A percentile compares a stretch with the other conserved stretches of the same genome.
Evolutionary conservation across 2,113 vertebrate species (phyloP).

Genomic region (Pseudonaja textilis): DNA sequence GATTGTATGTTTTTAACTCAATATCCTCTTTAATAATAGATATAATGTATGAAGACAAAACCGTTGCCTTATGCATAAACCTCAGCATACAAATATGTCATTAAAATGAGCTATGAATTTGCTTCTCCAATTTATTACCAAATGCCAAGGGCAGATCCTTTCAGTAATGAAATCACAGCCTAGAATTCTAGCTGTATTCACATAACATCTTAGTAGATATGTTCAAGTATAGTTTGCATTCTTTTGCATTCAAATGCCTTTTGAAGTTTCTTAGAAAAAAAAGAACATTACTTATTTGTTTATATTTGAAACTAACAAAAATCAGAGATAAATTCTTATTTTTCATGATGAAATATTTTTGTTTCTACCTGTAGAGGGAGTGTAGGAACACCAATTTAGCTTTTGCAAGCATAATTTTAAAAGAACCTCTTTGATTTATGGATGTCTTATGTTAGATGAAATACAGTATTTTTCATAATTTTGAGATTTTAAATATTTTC

Average conservation of each 20-base stretch:
- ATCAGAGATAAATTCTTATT: accelerated
- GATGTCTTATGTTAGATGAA: accelerated
- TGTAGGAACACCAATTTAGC: conserved; percentile 46
- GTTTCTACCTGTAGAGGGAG: conserved; percentile 72
- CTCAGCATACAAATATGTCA: conserved; percentile 17
- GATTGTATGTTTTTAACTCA: conserved; percentile 70
- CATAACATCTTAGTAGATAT: background rate
- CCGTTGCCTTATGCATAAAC: conserved; percentile 9
- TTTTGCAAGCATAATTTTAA: background rate
- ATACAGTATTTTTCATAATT: background rate
- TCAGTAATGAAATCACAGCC: accelerated
- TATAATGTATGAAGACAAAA: background rate
- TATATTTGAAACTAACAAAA: background rate
- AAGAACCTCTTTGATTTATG: background rate
- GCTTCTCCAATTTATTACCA: conserved; percentile 13
- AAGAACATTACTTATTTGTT: background rate
- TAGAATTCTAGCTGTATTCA: background rate
- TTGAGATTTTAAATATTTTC: background rate
- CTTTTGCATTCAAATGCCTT: background rate
- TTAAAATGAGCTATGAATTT: conserved; percentile 34
- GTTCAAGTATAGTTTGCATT: background rate
- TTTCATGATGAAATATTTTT: conserved; percentile 13
- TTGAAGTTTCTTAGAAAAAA: background rate
- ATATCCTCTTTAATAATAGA: conserved; percentile 57
- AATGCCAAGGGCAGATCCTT: background rate